Percentiles rank a stretch among this genome's conserved stretches.
Conservation (phyloP, 2,797 vertebrate genomes). For the Oreonectes daqikongensis region DNA sequence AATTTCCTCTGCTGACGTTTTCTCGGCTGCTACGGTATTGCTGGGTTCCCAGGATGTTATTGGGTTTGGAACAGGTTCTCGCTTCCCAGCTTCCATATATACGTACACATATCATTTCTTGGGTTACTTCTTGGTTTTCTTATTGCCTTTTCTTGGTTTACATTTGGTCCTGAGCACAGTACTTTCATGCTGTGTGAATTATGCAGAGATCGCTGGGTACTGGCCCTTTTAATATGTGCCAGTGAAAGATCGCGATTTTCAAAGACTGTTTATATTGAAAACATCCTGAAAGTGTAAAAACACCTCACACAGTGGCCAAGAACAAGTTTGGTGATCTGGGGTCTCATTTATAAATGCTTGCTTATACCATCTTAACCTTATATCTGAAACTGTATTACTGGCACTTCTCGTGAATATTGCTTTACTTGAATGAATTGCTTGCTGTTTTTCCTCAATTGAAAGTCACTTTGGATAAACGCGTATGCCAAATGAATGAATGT, state of each 20-base stretch:
- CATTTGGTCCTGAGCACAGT: slow-evolving; percentile 37
- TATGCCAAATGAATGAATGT: no score
- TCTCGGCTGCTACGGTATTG: slow-evolving; percentile 19
- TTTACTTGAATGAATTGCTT: no score
- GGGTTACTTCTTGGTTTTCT: slow-evolving; percentile 31
- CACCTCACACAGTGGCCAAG: no score
- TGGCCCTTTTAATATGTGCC: slow-evolving; percentile 43
- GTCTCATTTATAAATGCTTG: no score
- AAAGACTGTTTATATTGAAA: slow-evolving; percentile 39
- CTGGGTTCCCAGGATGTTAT: slow-evolving; percentile 26
- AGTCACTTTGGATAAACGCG: no score
- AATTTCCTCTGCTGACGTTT: slow-evolving; percentile 54
- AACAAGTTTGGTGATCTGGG: no score
- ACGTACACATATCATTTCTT: no score
- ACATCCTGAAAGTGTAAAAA: slow-evolving; percentile 21
- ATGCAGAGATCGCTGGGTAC: slow-evolving; percentile 33
- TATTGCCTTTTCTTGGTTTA: slow-evolving; percentile 46
- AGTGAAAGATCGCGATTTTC: slow-evolving; percentile 42
- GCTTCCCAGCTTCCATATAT: slow-evolving; percentile 23
- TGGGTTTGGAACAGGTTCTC: slow-evolving; percentile 20
- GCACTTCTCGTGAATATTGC: no score
- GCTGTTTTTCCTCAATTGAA: no score
- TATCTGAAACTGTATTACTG: no score
- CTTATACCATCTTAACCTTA: no score
- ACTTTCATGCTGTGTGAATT: slow-evolving; percentile 28